Percentiles rank a stretch among this genome's conserved stretches.
Evolutionary conservation across 2,797 vertebrate species (phyloP).

Genomic region (Petrocephalus sullivani): DNA sequence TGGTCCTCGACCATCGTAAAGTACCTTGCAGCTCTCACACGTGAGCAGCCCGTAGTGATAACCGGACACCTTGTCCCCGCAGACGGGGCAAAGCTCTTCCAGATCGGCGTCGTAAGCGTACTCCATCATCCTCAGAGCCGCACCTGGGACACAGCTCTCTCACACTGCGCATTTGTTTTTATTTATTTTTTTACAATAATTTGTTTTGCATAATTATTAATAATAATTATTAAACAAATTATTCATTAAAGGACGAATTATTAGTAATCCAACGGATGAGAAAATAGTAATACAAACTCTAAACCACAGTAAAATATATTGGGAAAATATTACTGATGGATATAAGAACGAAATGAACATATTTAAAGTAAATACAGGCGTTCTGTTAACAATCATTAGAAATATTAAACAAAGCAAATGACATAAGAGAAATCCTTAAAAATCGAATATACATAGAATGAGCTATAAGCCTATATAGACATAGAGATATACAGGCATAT

Average conservation of each 20-base stretch:
- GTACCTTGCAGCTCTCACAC: constrained; percentile 68
- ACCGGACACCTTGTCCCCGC: constrained; percentile 64
- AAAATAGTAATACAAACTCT: not conserved
- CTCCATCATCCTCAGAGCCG: constrained; percentile 46
- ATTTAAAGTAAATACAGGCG: not conserved
- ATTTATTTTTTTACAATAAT: not conserved
- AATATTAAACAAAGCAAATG: not conserved
- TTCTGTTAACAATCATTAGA: not conserved
- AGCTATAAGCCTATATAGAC: not conserved
- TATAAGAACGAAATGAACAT: not conserved
- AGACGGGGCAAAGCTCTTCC: constrained; percentile 62
- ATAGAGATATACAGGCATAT: not conserved
- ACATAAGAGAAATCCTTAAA: not conserved
- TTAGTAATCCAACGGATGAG: not conserved
- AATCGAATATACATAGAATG: not conserved
- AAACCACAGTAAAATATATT: not conserved
- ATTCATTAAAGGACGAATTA: not conserved
- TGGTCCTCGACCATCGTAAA: not conserved
- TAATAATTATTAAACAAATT: not conserved
- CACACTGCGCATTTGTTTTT: too few species aligned
- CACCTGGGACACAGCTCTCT: constrained; percentile 15
- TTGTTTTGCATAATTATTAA: not conserved
- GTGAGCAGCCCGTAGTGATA: constrained; percentile 69
- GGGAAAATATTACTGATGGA: not conserved
- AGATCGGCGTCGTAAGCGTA: constrained; percentile 32